Percentiles rank a stretch among this genome's conserved stretches.
Conservation (phyloP, 1,140 invertebrate species). For the Lutraria rhynchaena region DNA sequence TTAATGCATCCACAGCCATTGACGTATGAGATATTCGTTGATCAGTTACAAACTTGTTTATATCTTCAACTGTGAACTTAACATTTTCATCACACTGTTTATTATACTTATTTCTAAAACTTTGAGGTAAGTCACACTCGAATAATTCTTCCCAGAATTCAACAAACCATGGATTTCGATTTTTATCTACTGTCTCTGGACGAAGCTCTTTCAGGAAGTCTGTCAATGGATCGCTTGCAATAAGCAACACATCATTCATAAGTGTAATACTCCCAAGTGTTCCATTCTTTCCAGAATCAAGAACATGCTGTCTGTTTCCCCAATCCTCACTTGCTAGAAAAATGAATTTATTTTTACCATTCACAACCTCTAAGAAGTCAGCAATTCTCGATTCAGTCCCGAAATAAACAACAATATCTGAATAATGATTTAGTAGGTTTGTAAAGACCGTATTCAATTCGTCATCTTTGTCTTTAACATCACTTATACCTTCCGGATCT, state of each 20-base stretch:
- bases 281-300: conserved; percentile 56
- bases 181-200: conserved; percentile 9
- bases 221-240: conserved; percentile 9
- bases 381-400: conserved; percentile 87
- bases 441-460: conserved; percentile 33
- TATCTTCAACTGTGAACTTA: conserved; percentile 54
- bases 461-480: conserved; percentile 79
- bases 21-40: conserved; percentile 71
- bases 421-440: conserved; percentile 41
- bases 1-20: conserved; percentile 70
- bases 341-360: conserved; percentile 84
- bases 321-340: conserved; percentile 91
- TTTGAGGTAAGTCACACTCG: conserved; percentile 69
- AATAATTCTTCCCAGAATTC: conserved; percentile 73
- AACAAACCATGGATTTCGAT: conserved; percentile 71
- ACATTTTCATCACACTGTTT: conserved; percentile 37
- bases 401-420: conserved; percentile 87
- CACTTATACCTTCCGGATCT: conserved; percentile 77
- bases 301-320: conserved; percentile 85
- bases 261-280: conserved; percentile 71
- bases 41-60: conserved; percentile 61
- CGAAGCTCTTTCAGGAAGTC: neutral
- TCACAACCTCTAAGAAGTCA: conserved; percentile 82
- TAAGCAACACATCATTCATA: conserved; percentile 59
- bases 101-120: conserved; percentile 68